Evolutionary conservation across 2,113 vertebrate species (phyloP).

Genomic region (Anguilla rostrata): DNA sequence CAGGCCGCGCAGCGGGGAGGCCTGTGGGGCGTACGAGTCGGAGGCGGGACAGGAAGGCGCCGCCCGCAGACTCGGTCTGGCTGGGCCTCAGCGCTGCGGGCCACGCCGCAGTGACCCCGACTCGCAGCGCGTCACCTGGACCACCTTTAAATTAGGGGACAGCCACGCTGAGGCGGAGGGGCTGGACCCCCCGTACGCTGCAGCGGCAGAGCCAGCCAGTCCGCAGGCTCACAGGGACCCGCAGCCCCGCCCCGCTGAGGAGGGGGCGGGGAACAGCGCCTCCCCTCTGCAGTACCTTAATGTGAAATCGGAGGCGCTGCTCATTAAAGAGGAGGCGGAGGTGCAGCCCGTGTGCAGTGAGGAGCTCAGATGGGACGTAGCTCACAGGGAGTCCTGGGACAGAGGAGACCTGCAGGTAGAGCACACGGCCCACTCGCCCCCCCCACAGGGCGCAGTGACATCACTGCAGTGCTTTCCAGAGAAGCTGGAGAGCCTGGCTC

Average conservation of each 20-base stretch:
- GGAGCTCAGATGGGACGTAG: not conserved
- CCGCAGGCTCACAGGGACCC: not conserved
- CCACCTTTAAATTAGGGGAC: slow-evolving; percentile 10
- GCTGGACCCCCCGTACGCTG: not conserved
- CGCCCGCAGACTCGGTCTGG: not conserved
- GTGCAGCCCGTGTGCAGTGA: slow-evolving; percentile 5
- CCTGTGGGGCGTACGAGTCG: not conserved
- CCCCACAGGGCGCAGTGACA: not conserved
- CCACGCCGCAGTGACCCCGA: not conserved
- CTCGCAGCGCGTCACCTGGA: not conserved
- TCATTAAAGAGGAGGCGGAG: slow-evolving; percentile 24
- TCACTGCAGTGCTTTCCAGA: not conserved
- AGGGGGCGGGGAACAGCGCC: not conserved
- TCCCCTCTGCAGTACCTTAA: slow-evolving; percentile 4
- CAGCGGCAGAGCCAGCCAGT: not conserved
- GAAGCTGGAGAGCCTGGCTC: not conserved
- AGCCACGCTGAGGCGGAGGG: not conserved
- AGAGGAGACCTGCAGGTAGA: slow-evolving; percentile 20
- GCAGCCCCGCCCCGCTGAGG: not conserved
- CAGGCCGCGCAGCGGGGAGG: not conserved
- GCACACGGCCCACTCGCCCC: not conserved
- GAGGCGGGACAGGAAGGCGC: not conserved
- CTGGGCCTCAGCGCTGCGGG: not conserved
- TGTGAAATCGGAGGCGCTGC: not conserved
- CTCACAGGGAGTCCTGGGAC: not conserved